Base-by-base conservation (phyloP, 64 coral and sea anemone genomes). In the Pachyseris speciosa region DNA sequence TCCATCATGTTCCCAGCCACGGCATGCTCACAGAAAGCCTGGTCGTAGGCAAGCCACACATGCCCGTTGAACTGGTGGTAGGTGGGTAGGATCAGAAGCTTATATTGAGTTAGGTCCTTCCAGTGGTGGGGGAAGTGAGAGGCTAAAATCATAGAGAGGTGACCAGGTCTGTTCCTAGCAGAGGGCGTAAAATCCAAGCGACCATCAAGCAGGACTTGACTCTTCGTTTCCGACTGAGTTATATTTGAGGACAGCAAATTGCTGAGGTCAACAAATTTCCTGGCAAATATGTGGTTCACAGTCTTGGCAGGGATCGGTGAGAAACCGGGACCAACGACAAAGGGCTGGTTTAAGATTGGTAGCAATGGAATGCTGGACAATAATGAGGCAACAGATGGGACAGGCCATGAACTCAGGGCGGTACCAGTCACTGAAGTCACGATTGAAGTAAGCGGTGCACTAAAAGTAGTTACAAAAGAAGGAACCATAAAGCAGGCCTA, bases 41-140 rank as follows among this genome's bases (percentile, higher is more conserved):
- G 9, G 39, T 87, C 66, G 26, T 72, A 87, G 17, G 25, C 20
- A 7, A 51, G 40, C 84, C 84, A 87, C 3, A 31, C 84, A 1
- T 15, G 29, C 0, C 83, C 83, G 29, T 36, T 30, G 42, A 86
- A 86, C 27, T 86, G 83, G 1, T 42, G 83, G 28, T 69, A 70
- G 6, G 83, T 86, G 8, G 61, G 63, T 26, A 86, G 25, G 8
- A 86, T 86, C 8, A 86, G 64, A 4, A 86, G 83, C 9, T 68
- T 49, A n/a, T 68, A 86, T 12, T 49, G 12, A 0, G 13, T 10
- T 0, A 86, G 39, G 19, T 86, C 83, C 0, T 2, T 12, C 31
- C 20, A 29, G 1, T 61, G 64, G 13, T 86, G 25, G 1, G 67
- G 58, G 0, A 67, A 68, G 38, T 50, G n/a, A 3, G 34, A 15